These are phyloP conservation scores for Neodiprion fabricii DNA, from an alignment of 1,140 invertebrate species.

Conservation along the genomic window DNA sequence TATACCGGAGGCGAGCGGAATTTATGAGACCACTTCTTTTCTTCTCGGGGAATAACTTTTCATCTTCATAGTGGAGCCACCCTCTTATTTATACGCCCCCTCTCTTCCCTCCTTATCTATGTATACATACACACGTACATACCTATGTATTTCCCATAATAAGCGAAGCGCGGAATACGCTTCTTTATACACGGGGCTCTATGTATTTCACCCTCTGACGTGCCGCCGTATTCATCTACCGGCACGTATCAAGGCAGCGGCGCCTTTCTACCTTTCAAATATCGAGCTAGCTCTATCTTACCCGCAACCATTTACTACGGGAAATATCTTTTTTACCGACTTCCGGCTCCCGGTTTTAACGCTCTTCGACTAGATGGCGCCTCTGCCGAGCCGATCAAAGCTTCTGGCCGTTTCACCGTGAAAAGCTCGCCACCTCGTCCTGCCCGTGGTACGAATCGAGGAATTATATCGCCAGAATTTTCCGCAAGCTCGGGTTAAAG, in stretches of 20 bases:
- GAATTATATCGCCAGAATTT: no score
- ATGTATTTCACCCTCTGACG: not conserved
- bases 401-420: no score
- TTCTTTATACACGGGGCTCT: not conserved
- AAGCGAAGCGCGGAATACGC: not conserved
- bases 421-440: no score
- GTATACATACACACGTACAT: no score
- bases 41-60: slow-evolving; percentile 41
- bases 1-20: slow-evolving; percentile 26
- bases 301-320: not conserved
- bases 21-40: slow-evolving; percentile 41
- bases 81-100: slow-evolving; percentile 35
- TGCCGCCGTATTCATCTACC: not conserved
- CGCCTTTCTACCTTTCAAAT: no score
- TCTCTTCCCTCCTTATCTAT: not conserved
- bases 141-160: not conserved
- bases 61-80: slow-evolving; percentile 30
- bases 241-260: not conserved
- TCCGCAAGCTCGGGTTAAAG: no score
- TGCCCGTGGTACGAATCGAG: no score
- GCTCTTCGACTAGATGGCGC: not conserved
- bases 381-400: no score
- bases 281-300: no score
- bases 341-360: not conserved
- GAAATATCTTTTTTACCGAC: not conserved